phyloP scores from a whole-genome alignment of 2,797 vertebrate genomes.

The Lateolabrax maculatus region DNA sequence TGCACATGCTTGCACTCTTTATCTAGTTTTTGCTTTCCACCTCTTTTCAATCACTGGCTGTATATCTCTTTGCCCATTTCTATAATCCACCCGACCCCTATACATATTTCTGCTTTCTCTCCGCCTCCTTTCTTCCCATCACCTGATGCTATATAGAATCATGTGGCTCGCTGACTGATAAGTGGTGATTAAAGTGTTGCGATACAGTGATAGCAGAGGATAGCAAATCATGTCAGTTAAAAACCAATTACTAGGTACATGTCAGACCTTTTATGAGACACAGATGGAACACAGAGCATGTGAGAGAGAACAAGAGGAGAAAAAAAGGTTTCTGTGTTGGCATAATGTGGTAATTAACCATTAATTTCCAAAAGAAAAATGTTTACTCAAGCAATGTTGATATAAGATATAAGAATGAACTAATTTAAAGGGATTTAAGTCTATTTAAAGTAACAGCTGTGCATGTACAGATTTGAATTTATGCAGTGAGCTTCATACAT shows the following conservation, averaged over 20 bases:
- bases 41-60: conserved; percentile 8
- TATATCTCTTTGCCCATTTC: conserved; percentile 47
- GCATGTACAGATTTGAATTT: neutral
- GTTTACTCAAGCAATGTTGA: neutral
- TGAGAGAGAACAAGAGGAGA: conserved; percentile 13
- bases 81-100: conserved; percentile 26
- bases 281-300: conserved; percentile 29
- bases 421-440: neutral
- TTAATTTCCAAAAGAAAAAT: neutral
- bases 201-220: conserved; percentile 62
- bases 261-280: conserved; percentile 60
- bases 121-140: conserved; percentile 1
- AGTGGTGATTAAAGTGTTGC: conserved; percentile 66
- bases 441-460: neutral
- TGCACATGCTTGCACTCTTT: conserved; percentile 19
- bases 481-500: neutral
- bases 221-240: conserved; percentile 62
- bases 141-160: conserved; percentile 41
- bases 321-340: neutral
- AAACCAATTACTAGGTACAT: conserved; percentile 72
- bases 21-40: conserved; percentile 42
- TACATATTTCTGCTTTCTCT: conserved; percentile 25
- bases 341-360: neutral
- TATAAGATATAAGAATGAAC: neutral
- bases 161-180: conserved; percentile 58